Base-by-base conservation (phyloP, 1,140 invertebrate genomes). In the Pseudomyrmex sp. region DNA sequence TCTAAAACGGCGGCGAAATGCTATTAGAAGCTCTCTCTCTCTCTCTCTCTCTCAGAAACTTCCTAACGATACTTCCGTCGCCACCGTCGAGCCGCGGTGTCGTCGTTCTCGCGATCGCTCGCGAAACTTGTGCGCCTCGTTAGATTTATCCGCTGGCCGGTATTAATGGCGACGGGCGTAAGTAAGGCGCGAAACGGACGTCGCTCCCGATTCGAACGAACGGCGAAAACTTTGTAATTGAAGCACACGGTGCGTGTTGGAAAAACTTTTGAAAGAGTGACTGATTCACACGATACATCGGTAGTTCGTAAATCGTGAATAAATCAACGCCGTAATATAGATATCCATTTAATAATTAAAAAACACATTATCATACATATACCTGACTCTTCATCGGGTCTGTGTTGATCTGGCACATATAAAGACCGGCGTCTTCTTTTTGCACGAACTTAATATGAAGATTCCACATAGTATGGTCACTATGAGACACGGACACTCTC, bases 301-400 rank as follows among this genome's bases (percentile, higher is more conserved):
- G 8, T n/a, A 15, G 44, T 35, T n/a, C 44, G 61, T 76, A 46
- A 65, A 23, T 26, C 52, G 20, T 15, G 44, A 59, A 26, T 59
- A 79, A 69, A 69, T 80, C 44, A n/a, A 35, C 35, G 4, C 35
- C 23, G 20, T 20, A 18, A 2, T 10, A 10, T 7, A 10, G 13
- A 0, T 50, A 23, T 10, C 46, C n/a, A 18, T 56, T 2, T n/a
- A 2, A 26, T 10, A 23, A 48, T 68, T 23, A 44, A 18, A 56
- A 26, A 3, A 2, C 7, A 15, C 1, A 52, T 35, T 5, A 35
- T 35, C 5, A 35, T 35, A 35, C 23, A 85, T 84, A 95, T 93
- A 98, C 97, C 95, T 97, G 97, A 91, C 96, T 97, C 91, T 97
- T 97, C 97, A 98, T 97, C 9, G 97, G 97, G 93, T 98, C 97